Percentiles rank a stretch among this genome's conserved stretches.
Evolutionary conservation across 2,113 vertebrate genomes (phyloP).

Genomic region (Sphyrna mokarran): DNA sequence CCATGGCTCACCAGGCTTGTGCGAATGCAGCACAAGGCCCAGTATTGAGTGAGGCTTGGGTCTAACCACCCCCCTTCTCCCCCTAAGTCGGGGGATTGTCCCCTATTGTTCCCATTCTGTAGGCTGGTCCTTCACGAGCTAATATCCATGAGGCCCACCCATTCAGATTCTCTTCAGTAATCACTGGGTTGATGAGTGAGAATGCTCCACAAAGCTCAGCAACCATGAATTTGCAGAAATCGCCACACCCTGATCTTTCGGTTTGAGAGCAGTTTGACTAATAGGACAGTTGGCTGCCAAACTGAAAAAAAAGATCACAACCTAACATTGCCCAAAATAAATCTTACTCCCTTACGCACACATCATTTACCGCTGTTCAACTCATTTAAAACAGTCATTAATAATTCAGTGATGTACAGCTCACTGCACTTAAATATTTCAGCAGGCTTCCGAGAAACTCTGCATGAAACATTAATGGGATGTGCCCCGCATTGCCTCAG

Average conservation of each 20-base stretch:
- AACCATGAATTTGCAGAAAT: background rate
- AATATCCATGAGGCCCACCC: background rate
- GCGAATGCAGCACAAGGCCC: background rate
- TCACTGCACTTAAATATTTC: conserved; percentile 1
- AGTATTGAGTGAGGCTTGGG: background rate
- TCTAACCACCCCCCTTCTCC: background rate
- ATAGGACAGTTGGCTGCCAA: background rate
- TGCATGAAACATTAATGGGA: background rate
- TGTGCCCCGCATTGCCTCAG: background rate
- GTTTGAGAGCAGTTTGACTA: background rate
- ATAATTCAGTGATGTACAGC: conserved; percentile 3
- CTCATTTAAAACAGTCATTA: conserved; percentile 5
- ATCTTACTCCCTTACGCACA: background rate
- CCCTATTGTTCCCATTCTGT: background rate
- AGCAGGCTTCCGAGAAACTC: background rate
- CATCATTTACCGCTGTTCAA: background rate
- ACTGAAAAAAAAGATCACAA: background rate
- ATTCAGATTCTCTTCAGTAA: background rate
- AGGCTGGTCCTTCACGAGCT: background rate
- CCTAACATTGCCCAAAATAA: background rate
- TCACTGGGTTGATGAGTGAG: background rate
- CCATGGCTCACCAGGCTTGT: background rate
- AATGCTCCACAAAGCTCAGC: background rate
- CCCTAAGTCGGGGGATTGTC: background rate
- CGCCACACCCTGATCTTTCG: background rate